Conservation (phyloP, 2,113 vertebrate genomes). For the Neolamprologus modestus region DNA sequence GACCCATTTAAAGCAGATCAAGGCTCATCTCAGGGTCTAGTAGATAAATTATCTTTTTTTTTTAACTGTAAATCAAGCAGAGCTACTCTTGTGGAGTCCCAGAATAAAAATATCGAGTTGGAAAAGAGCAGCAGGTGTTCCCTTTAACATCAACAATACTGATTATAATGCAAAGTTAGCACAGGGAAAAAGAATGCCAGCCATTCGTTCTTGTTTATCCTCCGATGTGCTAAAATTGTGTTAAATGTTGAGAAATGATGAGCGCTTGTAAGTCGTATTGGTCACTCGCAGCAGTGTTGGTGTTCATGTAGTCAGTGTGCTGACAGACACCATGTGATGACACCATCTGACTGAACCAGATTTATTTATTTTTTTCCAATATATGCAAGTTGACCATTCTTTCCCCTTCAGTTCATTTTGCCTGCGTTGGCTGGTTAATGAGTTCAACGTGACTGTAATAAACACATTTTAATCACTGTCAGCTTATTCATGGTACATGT, state of each 20-base stretch:
- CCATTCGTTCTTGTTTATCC: background rate
- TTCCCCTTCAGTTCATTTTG: background rate
- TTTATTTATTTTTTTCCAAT: background rate
- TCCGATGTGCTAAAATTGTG: background rate
- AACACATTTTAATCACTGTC: background rate
- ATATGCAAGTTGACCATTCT: background rate
- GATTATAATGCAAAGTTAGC: background rate
- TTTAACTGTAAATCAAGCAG: accelerated
- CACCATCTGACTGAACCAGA: background rate
- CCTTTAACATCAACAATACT: background rate
- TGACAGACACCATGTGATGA: background rate
- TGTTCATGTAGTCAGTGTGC: background rate
- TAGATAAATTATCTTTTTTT: background rate
- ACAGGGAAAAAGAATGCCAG: background rate
- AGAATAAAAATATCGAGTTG: background rate
- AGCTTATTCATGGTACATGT: background rate
- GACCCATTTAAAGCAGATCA: background rate
- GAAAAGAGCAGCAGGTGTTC: background rate
- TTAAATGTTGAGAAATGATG: background rate
- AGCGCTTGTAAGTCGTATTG: background rate
- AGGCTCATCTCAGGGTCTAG: background rate
- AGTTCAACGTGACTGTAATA: background rate
- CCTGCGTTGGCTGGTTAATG: background rate
- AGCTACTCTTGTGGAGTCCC: background rate
- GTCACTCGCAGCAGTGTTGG: background rate